These are phyloP conservation scores for Spilarctia lutea DNA, from an alignment of 2,888 invertebrate genomes.

Conservation along the genomic window DNA sequence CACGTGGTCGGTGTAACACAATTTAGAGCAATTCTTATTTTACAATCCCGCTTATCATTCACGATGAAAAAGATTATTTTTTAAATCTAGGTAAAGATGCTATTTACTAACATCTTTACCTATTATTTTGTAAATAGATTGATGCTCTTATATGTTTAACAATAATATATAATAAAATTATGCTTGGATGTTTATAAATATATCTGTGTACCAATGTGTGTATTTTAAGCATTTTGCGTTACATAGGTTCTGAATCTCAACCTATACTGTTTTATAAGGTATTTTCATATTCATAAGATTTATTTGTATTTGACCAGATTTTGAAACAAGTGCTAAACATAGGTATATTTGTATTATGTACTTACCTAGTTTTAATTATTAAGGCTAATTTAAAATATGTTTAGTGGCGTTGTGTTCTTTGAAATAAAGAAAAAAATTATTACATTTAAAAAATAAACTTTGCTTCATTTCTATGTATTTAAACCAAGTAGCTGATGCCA, in stretches of 20 bases:
- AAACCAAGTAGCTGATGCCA: background rate
- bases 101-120: background rate
- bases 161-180: too few species aligned
- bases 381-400: background rate
- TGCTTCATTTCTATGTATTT: background rate
- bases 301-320: too few species aligned
- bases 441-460: background rate
- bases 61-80: background rate
- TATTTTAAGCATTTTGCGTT: background rate
- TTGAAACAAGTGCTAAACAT: too few species aligned
- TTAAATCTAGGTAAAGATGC: background rate
- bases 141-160: too few species aligned
- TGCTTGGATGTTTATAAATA: too few species aligned
- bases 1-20: conserved; percentile 82
- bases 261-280: background rate
- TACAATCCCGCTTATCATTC: conserved; percentile 17
- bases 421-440: background rate
- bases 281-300: too few species aligned
- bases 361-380: background rate
- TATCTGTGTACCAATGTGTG: background rate
- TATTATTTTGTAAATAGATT: background rate
- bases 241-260: too few species aligned
- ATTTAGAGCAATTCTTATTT: conserved; percentile 72
- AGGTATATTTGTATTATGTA: background rate
- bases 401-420: background rate